Evolutionary conservation across 1,140 invertebrate species (phyloP).

Genomic region (Conus betulinus): DNA sequence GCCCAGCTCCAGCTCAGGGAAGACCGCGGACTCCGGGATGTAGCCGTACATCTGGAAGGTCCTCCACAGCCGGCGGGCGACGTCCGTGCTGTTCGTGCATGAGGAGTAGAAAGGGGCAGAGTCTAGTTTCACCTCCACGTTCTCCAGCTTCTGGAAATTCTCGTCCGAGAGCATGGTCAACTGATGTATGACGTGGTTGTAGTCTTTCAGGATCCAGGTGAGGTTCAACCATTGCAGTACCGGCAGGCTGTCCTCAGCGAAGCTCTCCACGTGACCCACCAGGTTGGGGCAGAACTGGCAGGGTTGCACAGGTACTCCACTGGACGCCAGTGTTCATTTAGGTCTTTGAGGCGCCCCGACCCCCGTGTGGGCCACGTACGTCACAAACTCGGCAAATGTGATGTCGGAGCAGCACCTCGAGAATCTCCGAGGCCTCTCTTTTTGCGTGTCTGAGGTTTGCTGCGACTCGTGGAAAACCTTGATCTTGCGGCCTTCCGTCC

Average conservation of each 20-base stretch:
- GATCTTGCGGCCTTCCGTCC: constrained; percentile 29
- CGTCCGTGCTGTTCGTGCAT: constrained; percentile 18
- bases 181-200: constrained; percentile 15
- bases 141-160: constrained; percentile 22
- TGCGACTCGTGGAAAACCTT: background rate
- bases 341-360: background rate
- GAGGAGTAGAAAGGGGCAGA: background rate
- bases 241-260: constrained; percentile 29
- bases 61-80: constrained; percentile 23
- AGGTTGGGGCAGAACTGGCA: constrained; percentile 38
- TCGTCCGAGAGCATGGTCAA: constrained; percentile 13
- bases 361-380: constrained; percentile 10
- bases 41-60: constrained; percentile 45
- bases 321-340: constrained; percentile 51
- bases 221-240: constrained; percentile 26
- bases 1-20: background rate
- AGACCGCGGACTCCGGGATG: background rate
- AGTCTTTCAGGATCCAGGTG: background rate
- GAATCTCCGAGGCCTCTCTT: background rate
- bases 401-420: constrained; percentile 51
- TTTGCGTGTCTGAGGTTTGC: background rate
- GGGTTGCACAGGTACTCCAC: constrained; percentile 46
- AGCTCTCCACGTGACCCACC: constrained; percentile 43
- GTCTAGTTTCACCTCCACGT: background rate
- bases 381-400: constrained; percentile 54